Evolutionary conservation across 1,140 invertebrate species (phyloP), one percentile per base, ranked within the genome.

Genomic region (Adoxophyes honmai): DNA sequence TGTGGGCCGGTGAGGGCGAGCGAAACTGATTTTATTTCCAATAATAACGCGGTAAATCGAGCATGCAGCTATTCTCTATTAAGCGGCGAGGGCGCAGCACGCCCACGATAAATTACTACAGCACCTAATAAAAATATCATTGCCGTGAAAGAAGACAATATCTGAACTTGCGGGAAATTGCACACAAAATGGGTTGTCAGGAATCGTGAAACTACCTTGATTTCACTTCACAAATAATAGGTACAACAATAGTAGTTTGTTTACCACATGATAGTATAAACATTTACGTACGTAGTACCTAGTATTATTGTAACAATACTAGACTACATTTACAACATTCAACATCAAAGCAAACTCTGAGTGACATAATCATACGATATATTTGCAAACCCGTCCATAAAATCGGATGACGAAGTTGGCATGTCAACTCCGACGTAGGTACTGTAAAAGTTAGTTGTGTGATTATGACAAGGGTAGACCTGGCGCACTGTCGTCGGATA

Each of bases 21-120:
- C 59, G 68, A 68, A 68, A 62, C 52, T 37, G 59, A 66, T 66
- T 65, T 52, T 64, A 57, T 64, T 72, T 37, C 53, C 44, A 60
- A 55, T 72, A 75, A 69, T 72, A 72, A 66, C 56, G 15, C 34
- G 37, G 52, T 64, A 62, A 68, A 64, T 64, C 61, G 59, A 60
- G 42, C 56, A 44, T 39, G 55, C 59, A 42, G 52, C 38, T 56
- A 55, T 60, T 57, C 54, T 63, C 55, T 53, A 39, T 66, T 60
- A 61, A 67, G 16, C 8, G 16, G 18, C 42, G 42, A 9, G 42
- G 2, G 18, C 42, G 42, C 10, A 6, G n/a, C 42, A 48, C 21
- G 21, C 21, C 21, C 21, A 6, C 10, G 16, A 18, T 48, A 48
- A 48, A 48, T 48, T 28, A 48, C 28, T 13, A 48, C 42, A 18